Percentiles rank a stretch among this genome's conserved stretches.
Conservation (phyloP, 2,113 vertebrate genomes). For the Eira barbara region DNA sequence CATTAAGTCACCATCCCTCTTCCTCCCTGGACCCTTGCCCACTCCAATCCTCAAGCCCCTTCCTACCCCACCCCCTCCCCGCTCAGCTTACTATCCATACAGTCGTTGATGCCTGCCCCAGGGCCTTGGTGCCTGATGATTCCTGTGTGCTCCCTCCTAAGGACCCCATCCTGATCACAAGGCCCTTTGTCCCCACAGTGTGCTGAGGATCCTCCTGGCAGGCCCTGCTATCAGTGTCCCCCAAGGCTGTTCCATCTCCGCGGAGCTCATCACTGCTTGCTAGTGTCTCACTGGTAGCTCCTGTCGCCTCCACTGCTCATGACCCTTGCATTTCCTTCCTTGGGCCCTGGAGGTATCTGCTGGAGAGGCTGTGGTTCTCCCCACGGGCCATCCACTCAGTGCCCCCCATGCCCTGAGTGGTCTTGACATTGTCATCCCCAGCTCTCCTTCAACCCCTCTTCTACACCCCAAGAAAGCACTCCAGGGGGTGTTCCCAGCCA, state of each 20-base stretch:
- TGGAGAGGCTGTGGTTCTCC: rapidly evolving
- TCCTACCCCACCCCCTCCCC: background rate
- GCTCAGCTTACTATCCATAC: background rate
- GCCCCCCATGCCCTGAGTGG: background rate
- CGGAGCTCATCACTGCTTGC: background rate
- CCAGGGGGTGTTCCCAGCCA: background rate
- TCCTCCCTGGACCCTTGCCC: background rate
- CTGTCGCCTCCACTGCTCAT: background rate
- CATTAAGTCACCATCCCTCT: background rate
- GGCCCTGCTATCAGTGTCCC: background rate
- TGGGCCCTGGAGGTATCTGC: rapidly evolving
- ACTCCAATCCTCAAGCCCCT: background rate
- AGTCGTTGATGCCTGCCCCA: background rate
- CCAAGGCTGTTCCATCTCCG: rapidly evolving
- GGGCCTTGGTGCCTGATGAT: background rate
- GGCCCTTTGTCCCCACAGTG: rapidly evolving
- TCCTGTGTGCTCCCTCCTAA: background rate
- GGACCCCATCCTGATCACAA: background rate
- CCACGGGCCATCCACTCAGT: background rate
- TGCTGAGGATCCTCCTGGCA: background rate
- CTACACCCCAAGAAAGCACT: background rate
- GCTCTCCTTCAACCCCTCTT: background rate
- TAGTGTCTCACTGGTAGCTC: background rate
- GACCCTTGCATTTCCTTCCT: background rate
- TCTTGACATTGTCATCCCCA: background rate